phyloP scores from a whole-genome alignment of 2,113 vertebrate species.

The Aplodontia rufa region DNA sequence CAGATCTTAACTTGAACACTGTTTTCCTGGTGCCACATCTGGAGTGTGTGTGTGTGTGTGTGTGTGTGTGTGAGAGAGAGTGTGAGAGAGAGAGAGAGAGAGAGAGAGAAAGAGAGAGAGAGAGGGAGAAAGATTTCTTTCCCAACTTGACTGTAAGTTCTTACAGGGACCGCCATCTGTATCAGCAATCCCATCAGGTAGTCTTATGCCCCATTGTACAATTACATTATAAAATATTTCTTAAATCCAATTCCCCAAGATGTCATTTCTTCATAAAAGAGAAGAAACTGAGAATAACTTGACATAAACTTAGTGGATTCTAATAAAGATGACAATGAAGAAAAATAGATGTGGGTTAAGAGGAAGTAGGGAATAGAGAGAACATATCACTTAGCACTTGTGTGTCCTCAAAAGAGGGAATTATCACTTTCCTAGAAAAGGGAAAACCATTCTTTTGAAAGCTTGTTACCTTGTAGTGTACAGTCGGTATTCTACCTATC shows the following conservation, averaged over 20 bases:
- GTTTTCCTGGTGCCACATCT: not conserved
- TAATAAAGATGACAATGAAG: not conserved
- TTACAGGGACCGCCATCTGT: not conserved
- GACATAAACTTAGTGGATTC: not conserved
- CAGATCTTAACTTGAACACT: not conserved
- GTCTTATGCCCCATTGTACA: not conserved
- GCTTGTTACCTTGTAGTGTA: not conserved
- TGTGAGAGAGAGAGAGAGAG: too few species aligned
- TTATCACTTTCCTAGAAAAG: not conserved
- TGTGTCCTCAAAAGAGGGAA: not conserved
- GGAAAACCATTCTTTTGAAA: not conserved
- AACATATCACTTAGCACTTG: not conserved
- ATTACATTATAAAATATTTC: not conserved
- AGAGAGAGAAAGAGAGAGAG: too few species aligned
- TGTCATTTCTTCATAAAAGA: conserved; percentile 1
- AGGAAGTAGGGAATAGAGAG: not conserved
- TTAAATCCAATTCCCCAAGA: not conserved
- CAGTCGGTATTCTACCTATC: not conserved
- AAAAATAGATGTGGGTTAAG: not conserved
- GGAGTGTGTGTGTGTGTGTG: fast-evolving
- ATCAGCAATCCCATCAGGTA: not conserved
- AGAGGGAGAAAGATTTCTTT: too few species aligned
- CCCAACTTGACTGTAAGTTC: not conserved
- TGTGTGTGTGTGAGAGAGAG: fast-evolving
- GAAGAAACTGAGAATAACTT: not conserved